Evolutionary conservation across 2,888 invertebrate genomes (phyloP).

Genomic region (Choristoneura rosaceana): DNA sequence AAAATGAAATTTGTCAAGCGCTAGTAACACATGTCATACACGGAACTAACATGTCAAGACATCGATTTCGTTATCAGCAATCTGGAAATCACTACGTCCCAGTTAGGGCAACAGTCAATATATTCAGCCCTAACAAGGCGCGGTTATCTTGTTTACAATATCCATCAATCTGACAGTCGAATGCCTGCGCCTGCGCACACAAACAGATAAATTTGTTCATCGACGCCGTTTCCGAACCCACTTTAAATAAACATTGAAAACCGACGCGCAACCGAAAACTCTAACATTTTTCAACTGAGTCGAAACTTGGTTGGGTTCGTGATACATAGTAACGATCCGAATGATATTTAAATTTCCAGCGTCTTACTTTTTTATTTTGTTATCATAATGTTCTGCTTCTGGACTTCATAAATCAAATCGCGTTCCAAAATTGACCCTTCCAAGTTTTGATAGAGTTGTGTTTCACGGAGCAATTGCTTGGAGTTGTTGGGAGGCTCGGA

Average conservation of each 20-base stretch:
- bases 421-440: constrained; percentile 46
- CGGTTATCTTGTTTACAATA: constrained; percentile 53
- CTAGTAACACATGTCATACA: constrained; percentile 37
- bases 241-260: constrained; percentile 52
- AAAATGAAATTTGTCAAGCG: constrained; percentile 24
- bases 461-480: constrained; percentile 43
- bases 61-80: constrained; percentile 40
- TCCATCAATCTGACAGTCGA: constrained; percentile 57
- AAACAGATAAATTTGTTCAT: constrained; percentile 63
- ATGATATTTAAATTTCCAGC: constrained; percentile 66
- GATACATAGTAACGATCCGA: constrained; percentile 55
- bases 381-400: constrained; percentile 60
- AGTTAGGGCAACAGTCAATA: constrained; percentile 42
- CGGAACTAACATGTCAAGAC: constrained; percentile 39
- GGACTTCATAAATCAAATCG: constrained; percentile 54
- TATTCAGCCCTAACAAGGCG: constrained; percentile 44
- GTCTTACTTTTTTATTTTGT: constrained; percentile 59
- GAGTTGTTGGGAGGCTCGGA: constrained; percentile 58
- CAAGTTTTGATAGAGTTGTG: constrained; percentile 44
- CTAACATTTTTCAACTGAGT: constrained; percentile 38
- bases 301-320: constrained; percentile 21
- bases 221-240: constrained; percentile 51
- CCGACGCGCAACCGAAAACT: constrained; percentile 40
- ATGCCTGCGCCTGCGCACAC: constrained; percentile 57
- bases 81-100: constrained; percentile 34